Evolutionary conservation across 2,113 vertebrate genomes (phyloP).

Genomic region (Ochotona princeps): DNA sequence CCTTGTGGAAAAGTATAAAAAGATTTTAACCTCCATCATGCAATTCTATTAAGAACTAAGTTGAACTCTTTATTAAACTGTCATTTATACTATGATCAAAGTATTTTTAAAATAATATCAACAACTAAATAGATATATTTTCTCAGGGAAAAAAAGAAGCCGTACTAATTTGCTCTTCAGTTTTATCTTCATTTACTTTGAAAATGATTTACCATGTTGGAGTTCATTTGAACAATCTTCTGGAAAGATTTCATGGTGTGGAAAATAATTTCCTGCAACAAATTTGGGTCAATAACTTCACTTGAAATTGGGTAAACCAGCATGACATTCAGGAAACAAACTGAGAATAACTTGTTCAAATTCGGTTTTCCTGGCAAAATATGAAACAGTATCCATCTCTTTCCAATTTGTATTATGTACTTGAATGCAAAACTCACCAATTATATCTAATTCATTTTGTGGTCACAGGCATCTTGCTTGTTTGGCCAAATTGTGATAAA

Average conservation of each 20-base stretch:
- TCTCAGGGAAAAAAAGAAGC: slow-evolving; percentile 54
- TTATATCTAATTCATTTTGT: slow-evolving; percentile 44
- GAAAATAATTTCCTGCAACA: slow-evolving; percentile 62
- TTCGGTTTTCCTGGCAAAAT: slow-evolving; percentile 68
- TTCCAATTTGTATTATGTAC: slow-evolving; percentile 28
- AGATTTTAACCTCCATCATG: slow-evolving; percentile 1
- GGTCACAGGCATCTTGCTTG: not conserved
- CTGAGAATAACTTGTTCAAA: slow-evolving; percentile 59
- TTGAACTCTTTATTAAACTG: slow-evolving; percentile 28
- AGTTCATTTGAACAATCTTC: slow-evolving; percentile 61
- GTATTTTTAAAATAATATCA: slow-evolving; percentile 58
- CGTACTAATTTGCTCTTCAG: slow-evolving; percentile 68
- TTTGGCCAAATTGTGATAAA: slow-evolving; percentile 44
- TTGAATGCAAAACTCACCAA: slow-evolving; percentile 61
- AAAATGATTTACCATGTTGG: slow-evolving; percentile 67
- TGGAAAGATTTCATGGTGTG: slow-evolving; percentile 54
- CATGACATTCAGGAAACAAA: slow-evolving; percentile 11
- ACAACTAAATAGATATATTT: slow-evolving; percentile 61
- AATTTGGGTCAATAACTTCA: slow-evolving; percentile 68
- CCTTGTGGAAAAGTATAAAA: slow-evolving; percentile 38
- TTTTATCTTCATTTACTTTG: slow-evolving; percentile 47
- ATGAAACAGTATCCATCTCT: slow-evolving; percentile 48
- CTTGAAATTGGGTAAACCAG: slow-evolving; percentile 75
- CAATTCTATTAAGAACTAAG: not conserved
- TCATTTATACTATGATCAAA: slow-evolving; percentile 56